Percentiles rank a stretch among this genome's conserved stretches.
phyloP scores from a whole-genome alignment of 1,140 invertebrate species.

The Eupristina koningsbergeri region DNA sequence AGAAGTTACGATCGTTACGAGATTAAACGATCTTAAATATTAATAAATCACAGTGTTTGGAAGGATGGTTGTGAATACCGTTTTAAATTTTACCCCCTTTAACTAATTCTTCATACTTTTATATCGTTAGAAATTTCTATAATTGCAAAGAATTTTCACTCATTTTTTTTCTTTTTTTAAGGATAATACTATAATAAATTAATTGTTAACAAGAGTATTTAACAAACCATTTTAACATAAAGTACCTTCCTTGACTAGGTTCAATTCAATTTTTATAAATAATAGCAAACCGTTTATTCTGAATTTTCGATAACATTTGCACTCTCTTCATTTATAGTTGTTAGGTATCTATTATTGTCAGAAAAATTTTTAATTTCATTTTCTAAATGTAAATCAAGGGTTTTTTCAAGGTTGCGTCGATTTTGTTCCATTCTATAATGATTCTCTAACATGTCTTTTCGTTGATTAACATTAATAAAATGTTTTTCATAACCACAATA shows the following conservation, averaged over 20 bases:
- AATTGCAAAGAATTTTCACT: conserved; percentile 8
- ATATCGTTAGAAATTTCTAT: conserved; percentile 31
- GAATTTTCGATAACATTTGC: conserved; percentile 53
- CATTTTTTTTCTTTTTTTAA: conserved; percentile 29
- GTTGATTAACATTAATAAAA: conserved; percentile 54
- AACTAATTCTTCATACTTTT: conserved; percentile 10
- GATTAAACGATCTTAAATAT: conserved; percentile 48
- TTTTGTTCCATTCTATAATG: conserved; percentile 58
- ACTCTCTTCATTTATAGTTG: conserved; percentile 61
- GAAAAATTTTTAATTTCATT: conserved; percentile 45
- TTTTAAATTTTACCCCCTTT: conserved; percentile 17
- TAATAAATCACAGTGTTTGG: conserved; percentile 58
- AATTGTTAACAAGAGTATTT: conserved; percentile 29
- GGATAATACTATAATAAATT: neutral
- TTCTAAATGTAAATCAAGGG: conserved; percentile 49
- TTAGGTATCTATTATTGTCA: conserved; percentile 53
- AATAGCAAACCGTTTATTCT: conserved; percentile 51
- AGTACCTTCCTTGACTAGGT: conserved; percentile 55
- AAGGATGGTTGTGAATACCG: conserved; percentile 54
- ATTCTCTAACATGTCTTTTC: conserved; percentile 53
- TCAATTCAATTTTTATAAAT: conserved; percentile 44
- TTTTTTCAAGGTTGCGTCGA: conserved; percentile 57
- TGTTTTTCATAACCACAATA: conserved; percentile 57
- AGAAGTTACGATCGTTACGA: conserved; percentile 41
- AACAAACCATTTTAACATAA: conserved; percentile 38